Evolutionary conservation across 2,888 invertebrate species (phyloP), one percentile per base, ranked within the genome.

Genomic region (Nemapogon koenigi): DNA sequence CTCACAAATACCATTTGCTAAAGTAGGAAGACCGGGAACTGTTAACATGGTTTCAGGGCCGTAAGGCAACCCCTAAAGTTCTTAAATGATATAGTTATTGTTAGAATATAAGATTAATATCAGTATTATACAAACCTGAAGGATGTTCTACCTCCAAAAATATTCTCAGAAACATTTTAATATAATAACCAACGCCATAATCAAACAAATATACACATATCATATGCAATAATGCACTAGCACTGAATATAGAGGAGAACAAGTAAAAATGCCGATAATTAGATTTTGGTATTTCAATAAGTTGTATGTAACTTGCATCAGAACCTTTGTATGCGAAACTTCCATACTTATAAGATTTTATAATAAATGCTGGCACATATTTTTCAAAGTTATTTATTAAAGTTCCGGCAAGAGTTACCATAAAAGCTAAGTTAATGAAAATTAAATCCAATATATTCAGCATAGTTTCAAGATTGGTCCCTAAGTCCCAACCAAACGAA

Each of bases 251-350:
- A 2, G 84, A 70, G 0, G 91, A 86, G 53, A 88, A 86, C 4
- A 85, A 55, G 58, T 94, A 94, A 56, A 92, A 93, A 65, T 94
- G 93, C 49, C 73, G 81, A 53, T 91, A 94, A 81, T 87, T 90
- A 31, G 87, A 80, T 64, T 92, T 93, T 0, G 91, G 91, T 30
- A 91, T 78, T 61, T 91, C 88, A 13, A 85, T 62, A 35, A 66
- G 51, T 43, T 66, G 59, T n/a, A 78, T 48, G 43, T 60, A 76
- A 49, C 65, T 62, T 0, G 71, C 76, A 10, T 67, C 71, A 13
- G 68, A 57, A 1, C 82, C 82, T 50, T 81, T 81, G 45, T 83
- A 81, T 0, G 84, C 81, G 50, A 85, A 87, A 62, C 90, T 90
- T 10, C 92, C 92, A 63, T 89, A 91, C 16, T 85, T 82, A 57